These are phyloP conservation scores for Sarcoramphus papa DNA, from an alignment of 2,797 vertebrate genomes.

Conservation along the genomic window DNA sequence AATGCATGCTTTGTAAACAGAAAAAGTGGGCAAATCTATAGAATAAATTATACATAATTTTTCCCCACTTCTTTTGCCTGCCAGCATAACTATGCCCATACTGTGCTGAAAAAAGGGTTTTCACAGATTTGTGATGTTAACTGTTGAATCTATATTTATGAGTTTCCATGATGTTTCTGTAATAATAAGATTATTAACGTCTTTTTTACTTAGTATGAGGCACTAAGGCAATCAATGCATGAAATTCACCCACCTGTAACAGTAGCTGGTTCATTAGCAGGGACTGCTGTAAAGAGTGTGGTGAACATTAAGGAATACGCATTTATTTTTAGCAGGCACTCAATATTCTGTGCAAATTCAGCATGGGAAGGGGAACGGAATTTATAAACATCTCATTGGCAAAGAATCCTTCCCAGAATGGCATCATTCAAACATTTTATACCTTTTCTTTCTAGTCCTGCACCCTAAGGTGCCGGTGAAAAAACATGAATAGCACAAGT, in stretches of 20 bases:
- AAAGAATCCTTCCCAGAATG: background rate
- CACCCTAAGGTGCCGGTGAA: background rate
- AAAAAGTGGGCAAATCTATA: background rate
- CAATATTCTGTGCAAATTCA: background rate
- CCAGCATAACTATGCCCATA: background rate
- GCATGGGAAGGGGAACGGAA: background rate
- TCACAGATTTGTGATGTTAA: constrained; percentile 7
- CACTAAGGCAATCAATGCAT: background rate
- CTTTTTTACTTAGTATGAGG: constrained; percentile 24
- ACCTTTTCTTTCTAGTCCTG: background rate
- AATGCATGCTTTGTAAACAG: background rate
- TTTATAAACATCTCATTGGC: background rate
- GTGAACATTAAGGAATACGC: background rate
- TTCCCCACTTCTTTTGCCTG: background rate
- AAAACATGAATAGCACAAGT: background rate
- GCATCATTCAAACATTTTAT: background rate
- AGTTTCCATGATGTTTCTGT: constrained; percentile 34
- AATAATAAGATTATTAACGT: constrained; percentile 30
- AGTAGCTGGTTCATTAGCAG: constrained; percentile 16
- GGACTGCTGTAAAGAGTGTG: background rate
- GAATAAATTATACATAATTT: constrained; percentile 9
- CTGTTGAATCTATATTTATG: constrained; percentile 57
- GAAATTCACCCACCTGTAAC: background rate
- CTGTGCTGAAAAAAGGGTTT: constrained; percentile 40
- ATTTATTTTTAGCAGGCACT: constrained; percentile 9